Evolutionary conservation across 2,113 vertebrate genomes (phyloP).

Genomic region (Lucifuga dentata): DNA sequence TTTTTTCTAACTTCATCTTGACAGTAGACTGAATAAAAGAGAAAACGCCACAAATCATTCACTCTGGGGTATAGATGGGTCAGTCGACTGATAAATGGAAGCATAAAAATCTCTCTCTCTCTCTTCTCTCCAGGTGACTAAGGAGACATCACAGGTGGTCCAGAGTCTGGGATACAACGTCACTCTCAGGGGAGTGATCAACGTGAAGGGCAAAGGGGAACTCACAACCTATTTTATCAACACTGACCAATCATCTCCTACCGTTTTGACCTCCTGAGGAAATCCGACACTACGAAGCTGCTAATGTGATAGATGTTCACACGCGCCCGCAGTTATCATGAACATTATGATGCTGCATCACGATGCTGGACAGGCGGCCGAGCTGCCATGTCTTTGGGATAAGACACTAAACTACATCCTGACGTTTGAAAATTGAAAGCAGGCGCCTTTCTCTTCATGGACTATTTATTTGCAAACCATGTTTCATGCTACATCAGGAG

Average conservation of each 20-base stretch:
- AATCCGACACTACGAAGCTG: not conserved
- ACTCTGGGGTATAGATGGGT: no score
- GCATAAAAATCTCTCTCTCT: not conserved
- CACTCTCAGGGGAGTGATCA: slow-evolving; percentile 85
- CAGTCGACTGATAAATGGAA: no score
- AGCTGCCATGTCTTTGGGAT: slow-evolving; percentile 42
- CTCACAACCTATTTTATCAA: slow-evolving; percentile 90
- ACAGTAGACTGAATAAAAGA: no score
- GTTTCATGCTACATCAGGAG: slow-evolving; percentile 15
- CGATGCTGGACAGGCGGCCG: no score
- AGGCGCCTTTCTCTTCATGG: not conserved
- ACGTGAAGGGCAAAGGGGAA: slow-evolving; percentile 93
- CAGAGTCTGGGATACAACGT: slow-evolving; percentile 84
- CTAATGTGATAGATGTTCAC: not conserved
- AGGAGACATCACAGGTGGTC: slow-evolving; percentile 85
- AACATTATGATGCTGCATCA: slow-evolving; percentile 8
- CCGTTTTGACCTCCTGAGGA: slow-evolving; percentile 43
- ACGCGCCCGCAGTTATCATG: not conserved
- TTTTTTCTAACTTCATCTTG: no score
- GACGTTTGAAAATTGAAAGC: not conserved
- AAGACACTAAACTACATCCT: slow-evolving; percentile 48
- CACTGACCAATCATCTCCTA: slow-evolving; percentile 50
- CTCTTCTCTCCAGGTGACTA: slow-evolving; percentile 83
- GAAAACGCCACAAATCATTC: no score
- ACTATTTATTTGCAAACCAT: not conserved